phyloP scores from a whole-genome alignment of 2,888 invertebrate genomes.

The Anodontia alba region DNA sequence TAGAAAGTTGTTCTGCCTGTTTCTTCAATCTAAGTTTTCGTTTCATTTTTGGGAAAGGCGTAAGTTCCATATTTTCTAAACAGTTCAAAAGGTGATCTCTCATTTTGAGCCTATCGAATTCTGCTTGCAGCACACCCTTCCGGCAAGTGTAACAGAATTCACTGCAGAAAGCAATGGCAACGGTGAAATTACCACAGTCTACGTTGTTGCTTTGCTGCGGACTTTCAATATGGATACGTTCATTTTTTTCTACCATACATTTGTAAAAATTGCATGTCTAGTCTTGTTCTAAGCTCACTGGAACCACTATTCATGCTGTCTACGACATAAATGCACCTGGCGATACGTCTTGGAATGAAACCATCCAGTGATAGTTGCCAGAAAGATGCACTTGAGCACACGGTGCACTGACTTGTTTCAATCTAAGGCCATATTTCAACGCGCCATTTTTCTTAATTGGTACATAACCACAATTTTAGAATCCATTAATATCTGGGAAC shows the following conservation, averaged over 20 bases:
- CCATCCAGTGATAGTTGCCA: neutral
- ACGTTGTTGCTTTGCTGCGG: neutral
- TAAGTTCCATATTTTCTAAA: neutral
- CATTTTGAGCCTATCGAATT: neutral
- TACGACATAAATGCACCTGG: neutral
- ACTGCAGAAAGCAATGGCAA: neutral
- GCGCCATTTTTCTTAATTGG: neutral
- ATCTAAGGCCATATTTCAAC: neutral
- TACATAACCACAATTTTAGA: neutral
- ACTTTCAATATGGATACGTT: neutral
- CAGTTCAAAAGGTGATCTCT: neutral
- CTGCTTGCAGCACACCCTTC: neutral
- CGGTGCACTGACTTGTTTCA: neutral
- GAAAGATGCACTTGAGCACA: neutral
- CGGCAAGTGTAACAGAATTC: neutral
- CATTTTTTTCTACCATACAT: neutral
- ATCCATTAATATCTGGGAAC: neutral
- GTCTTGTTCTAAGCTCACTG: neutral
- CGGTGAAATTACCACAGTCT: neutral
- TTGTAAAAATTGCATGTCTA: neutral
- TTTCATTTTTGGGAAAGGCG: neutral
- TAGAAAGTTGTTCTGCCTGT: neutral
- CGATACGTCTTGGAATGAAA: neutral
- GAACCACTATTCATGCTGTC: neutral
- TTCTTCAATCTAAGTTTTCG: neutral